Evolutionary conservation across 1,140 invertebrate genomes (phyloP).

Genomic region (Drosophila malerkotliana): DNA sequence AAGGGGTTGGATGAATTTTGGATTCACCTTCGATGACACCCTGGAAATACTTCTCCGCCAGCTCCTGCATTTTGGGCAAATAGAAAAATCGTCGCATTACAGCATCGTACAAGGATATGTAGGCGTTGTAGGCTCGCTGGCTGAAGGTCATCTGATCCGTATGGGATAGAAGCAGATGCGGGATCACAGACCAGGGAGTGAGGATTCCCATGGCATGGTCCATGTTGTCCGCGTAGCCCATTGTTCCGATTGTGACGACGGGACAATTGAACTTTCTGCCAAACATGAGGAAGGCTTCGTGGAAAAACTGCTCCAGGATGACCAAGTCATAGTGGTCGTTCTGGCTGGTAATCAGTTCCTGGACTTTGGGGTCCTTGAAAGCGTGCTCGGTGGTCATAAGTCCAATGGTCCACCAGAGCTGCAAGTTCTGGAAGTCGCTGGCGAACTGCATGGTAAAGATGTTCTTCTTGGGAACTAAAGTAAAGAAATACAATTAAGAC

Average conservation of each 20-base stretch:
- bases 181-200: constrained; percentile 85
- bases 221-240: constrained; percentile 85
- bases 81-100: constrained; percentile 73
- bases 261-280: constrained; percentile 85
- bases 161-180: constrained; percentile 84
- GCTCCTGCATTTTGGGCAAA: constrained; percentile 79
- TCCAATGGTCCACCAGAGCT: constrained; percentile 83
- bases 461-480: constrained; percentile 73
- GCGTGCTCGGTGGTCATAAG: constrained; percentile 84
- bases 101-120: constrained; percentile 73
- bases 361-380: constrained; percentile 84
- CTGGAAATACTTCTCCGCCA: constrained; percentile 76
- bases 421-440: constrained; percentile 74
- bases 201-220: constrained; percentile 85
- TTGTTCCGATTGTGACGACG: constrained; percentile 85
- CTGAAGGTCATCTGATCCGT: constrained; percentile 78
- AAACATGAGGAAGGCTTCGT: constrained; percentile 85
- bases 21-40: constrained; percentile 50
- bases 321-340: constrained; percentile 85
- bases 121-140: constrained; percentile 69
- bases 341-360: constrained; percentile 84
- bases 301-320: constrained; percentile 85
- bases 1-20: background rate
- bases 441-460: constrained; percentile 77
- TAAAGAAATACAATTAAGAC: background rate